Conservation (phyloP, 2,113 vertebrate species). For the Uria lomvia region DNA sequence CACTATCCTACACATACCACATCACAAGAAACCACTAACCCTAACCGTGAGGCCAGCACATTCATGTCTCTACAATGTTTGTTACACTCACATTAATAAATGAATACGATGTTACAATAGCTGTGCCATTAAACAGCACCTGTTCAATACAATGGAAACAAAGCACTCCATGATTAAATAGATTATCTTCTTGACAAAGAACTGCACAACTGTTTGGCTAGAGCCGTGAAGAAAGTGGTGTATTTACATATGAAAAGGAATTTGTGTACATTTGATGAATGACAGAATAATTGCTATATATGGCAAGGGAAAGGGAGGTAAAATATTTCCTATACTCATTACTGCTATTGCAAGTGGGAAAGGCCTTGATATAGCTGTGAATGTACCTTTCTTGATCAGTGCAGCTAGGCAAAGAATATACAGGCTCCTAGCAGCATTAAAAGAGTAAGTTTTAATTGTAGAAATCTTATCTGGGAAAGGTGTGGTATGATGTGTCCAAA, state of each 20-base stretch:
- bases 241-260: constrained; percentile 51
- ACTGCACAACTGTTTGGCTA: constrained; percentile 41
- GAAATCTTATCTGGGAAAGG: neutral
- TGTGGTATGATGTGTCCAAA: neutral
- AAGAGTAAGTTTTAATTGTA: neutral
- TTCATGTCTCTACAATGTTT: constrained; percentile 16
- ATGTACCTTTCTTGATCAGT: neutral
- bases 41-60: neutral
- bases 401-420: neutral
- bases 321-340: neutral
- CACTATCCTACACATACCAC: neutral
- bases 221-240: constrained; percentile 36
- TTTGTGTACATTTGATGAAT: constrained; percentile 12
- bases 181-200: constrained; percentile 45
- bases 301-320: neutral
- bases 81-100: neutral
- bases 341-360: neutral
- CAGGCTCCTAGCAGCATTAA: neutral
- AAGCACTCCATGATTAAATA: neutral
- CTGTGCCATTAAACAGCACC: constrained; percentile 15
- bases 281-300: constrained; percentile 20
- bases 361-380: neutral
- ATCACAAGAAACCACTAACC: constrained; percentile 28
- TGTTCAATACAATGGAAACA: constrained; percentile 30
- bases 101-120: constrained; percentile 12